Percentiles rank a stretch among this genome's conserved stretches.
Evolutionary conservation across 2,113 vertebrate species (phyloP).

Genomic region (Castor canadensis): DNA sequence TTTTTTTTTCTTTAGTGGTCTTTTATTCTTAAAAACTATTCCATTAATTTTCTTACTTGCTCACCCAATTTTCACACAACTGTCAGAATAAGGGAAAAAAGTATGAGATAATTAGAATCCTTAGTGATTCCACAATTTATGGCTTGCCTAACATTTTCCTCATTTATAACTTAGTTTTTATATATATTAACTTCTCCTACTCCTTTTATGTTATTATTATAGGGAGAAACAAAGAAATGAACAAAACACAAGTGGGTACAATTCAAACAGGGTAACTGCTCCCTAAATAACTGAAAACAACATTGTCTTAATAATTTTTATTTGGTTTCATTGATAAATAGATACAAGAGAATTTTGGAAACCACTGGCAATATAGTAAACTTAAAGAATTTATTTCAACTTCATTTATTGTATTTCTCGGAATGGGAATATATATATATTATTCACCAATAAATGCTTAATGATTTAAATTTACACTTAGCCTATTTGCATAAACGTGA

Average conservation of each 20-base stretch:
- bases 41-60: not conserved
- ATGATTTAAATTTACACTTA: conserved; percentile 64
- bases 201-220: not conserved
- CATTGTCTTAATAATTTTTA: conserved; percentile 22
- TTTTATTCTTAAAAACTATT: not conserved
- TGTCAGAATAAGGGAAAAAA: not conserved
- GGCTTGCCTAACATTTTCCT: not conserved
- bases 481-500: conserved; percentile 34
- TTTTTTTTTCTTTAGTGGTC: not conserved
- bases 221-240: not conserved
- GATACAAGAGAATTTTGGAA: conserved; percentile 38
- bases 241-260: not conserved
- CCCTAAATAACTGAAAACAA: not conserved
- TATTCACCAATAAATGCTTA: conserved; percentile 57
- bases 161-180: not conserved
- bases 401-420: conserved; percentile 44
- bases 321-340: conserved; percentile 53
- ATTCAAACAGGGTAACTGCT: not conserved
- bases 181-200: not conserved
- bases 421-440: conserved; percentile 62
- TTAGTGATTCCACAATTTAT: not conserved
- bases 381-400: conserved; percentile 64
- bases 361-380: conserved; percentile 55
- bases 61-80: not conserved
- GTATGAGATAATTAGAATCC: not conserved